Evolutionary conservation across 2,797 vertebrate genomes (phyloP).

Genomic region (Tenualosa ilisha): DNA sequence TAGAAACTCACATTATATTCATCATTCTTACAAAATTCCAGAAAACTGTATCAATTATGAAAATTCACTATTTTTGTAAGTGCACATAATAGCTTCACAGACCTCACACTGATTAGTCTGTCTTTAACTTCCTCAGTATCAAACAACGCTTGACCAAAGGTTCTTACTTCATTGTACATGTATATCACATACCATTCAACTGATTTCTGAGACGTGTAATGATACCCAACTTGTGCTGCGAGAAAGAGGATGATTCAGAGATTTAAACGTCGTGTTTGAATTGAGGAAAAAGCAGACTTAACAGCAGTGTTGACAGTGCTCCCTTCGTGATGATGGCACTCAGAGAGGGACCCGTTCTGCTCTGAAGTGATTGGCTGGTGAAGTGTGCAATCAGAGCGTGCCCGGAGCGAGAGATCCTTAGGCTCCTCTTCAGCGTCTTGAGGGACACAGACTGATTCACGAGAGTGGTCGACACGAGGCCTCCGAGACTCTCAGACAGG

Average conservation of each 20-base stretch:
- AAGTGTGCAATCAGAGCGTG: slow-evolving; percentile 73
- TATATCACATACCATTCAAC: neutral
- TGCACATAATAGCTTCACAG: neutral
- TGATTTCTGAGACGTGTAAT: neutral
- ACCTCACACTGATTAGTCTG: neutral
- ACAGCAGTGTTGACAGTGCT: neutral
- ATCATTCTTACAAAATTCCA: neutral
- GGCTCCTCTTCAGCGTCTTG: slow-evolving; percentile 55
- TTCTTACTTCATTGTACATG: neutral
- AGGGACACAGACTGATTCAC: slow-evolving; percentile 65
- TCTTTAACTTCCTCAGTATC: neutral
- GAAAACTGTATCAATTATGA: neutral
- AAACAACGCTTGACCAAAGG: neutral
- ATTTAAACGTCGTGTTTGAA: neutral
- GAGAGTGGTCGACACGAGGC: slow-evolving; percentile 58
- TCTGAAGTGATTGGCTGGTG: slow-evolving; percentile 76
- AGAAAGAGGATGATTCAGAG: neutral
- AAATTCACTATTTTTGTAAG: neutral
- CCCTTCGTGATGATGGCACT: neutral
- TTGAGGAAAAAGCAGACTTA: neutral
- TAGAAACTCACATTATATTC: neutral
- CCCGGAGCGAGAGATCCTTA: slow-evolving; percentile 58
- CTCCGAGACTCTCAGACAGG: neutral
- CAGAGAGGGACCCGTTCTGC: slow-evolving; percentile 5
- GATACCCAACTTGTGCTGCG: neutral